Conservation (phyloP, 1,140 invertebrate species). For the Schlechtendalia chinensis region DNA sequence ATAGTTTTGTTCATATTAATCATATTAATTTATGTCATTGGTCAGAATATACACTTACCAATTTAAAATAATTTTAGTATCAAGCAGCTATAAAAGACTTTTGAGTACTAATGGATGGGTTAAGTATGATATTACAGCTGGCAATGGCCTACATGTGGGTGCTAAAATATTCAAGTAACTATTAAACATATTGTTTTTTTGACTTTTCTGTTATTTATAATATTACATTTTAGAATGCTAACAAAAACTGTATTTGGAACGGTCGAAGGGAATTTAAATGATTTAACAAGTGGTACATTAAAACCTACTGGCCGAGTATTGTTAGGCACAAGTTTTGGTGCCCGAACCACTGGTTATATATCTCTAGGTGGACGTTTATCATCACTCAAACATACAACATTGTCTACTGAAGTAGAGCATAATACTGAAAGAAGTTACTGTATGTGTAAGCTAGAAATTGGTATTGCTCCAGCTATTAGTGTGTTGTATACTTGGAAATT, state of each 20-base stretch:
- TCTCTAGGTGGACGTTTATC: conserved; percentile 40
- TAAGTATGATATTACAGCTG: conserved; percentile 73
- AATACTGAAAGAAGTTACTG: conserved; percentile 48
- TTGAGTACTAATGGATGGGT: conserved; percentile 62
- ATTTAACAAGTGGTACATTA: conserved; percentile 27
- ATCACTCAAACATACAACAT: conserved; percentile 32
- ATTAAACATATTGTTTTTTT: not conserved
- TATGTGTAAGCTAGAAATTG: conserved; percentile 48
- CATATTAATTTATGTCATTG: conserved; percentile 19
- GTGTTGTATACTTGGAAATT: conserved; percentile 66
- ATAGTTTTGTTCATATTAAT: too few species aligned
- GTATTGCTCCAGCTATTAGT: conserved; percentile 39
- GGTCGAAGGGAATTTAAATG: conserved; percentile 59
- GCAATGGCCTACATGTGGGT: conserved; percentile 71
- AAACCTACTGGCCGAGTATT: conserved; percentile 32
- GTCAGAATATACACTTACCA: conserved; percentile 59
- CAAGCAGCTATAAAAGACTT: conserved; percentile 46
- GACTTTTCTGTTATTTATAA: not conserved
- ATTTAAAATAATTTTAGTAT: conserved; percentile 62
- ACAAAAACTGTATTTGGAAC: conserved; percentile 71
- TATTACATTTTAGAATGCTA: conserved; percentile 66
- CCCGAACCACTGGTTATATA: conserved; percentile 35
- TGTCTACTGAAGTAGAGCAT: conserved; percentile 42
- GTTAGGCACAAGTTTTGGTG: conserved; percentile 41
- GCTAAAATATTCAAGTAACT: conserved; percentile 60